Base-by-base conservation (phyloP, 2,888 invertebrate genomes). In the Spisula subtruncata region DNA sequence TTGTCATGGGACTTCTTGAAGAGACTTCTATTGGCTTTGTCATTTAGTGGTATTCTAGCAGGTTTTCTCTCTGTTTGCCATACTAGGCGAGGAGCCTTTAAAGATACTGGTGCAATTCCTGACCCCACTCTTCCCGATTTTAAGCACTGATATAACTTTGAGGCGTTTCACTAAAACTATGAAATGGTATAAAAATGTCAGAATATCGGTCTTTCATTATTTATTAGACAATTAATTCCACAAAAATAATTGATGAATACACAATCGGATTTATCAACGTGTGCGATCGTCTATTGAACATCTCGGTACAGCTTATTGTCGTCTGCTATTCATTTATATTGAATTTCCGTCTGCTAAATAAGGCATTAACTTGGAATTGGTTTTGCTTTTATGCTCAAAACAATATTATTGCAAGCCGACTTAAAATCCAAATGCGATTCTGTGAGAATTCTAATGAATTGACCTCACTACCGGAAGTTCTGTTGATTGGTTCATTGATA, bases 401-500 rank as follows among this genome's bases (percentile, higher is more conserved):
- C 89, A 91, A 91, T 91, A 85, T 85, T 89, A 32, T 87, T 87
- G 83, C 85, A 87, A 89, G 80, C 81, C 85, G 75, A 83, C 87
- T 89, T 82, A 56, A 83, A 87, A 71, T 84, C 89, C 85, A 41
- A 85, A 85, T 89, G 80, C 82, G 83, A 87, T 87, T 56, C 83
- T 79, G 82, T 60, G 82, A 85, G 80, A 84, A 66, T 81, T 71
- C 81, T 84, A 85, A 83, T 60, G 87, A 85, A 79, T 48, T 89
- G 89, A 91, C 89, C 91, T 66, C 18, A 66, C 35, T 54, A 56
- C 83, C 87, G 91, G 91, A 91, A 91, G 91, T 91, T 82, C 83
- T 88, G 81, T 86, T 60, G 51, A 90, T 90, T 86, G 88, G 84
- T 83, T 51, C 54, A 85, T 80, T 87, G 56, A 85, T 79, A 75